phyloP scores from a whole-genome alignment of 1,140 invertebrate species.

The Megathymus violae region DNA sequence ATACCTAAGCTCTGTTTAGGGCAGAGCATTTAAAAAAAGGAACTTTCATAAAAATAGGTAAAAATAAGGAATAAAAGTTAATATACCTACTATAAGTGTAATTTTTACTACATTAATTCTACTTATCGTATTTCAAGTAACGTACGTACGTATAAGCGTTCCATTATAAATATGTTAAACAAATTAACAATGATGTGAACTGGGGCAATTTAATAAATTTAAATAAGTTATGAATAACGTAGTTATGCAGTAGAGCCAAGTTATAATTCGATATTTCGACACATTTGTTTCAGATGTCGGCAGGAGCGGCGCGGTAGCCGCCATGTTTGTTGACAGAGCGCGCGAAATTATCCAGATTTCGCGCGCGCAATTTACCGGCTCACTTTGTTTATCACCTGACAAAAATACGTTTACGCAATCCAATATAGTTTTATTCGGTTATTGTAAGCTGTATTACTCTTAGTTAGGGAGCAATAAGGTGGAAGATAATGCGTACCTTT shows the following conservation, averaged over 20 bases:
- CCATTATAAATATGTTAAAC: conserved; percentile 11
- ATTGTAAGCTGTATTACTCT: conserved; percentile 45
- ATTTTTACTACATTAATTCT: no score
- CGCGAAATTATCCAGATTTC: conserved; percentile 76
- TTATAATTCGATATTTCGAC: conserved; percentile 60
- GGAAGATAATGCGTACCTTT: conserved; percentile 35
- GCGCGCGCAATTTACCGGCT: conserved; percentile 52
- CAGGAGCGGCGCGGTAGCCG: conserved; percentile 31
- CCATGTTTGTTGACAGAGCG: conserved; percentile 68
- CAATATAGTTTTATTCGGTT: conserved; percentile 44
- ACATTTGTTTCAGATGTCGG: conserved; percentile 46
- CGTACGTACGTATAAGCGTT: no score
- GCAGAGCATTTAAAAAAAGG: no score
- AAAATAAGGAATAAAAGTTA: no score
- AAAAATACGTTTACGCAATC: conserved; percentile 49
- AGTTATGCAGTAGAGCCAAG: conserved; percentile 44
- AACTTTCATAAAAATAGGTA: no score
- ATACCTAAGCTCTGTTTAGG: no score
- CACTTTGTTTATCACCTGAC: conserved; percentile 61
- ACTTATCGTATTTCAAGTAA: no score
- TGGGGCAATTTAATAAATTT: conserved; percentile 38
- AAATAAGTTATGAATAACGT: conserved; percentile 52
- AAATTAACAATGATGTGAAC: conserved; percentile 33
- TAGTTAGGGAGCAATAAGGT: conserved; percentile 43
- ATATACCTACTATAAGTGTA: no score